phyloP scores from a whole-genome alignment of 2,797 vertebrate genomes.

The Danio aesculapii region DNA sequence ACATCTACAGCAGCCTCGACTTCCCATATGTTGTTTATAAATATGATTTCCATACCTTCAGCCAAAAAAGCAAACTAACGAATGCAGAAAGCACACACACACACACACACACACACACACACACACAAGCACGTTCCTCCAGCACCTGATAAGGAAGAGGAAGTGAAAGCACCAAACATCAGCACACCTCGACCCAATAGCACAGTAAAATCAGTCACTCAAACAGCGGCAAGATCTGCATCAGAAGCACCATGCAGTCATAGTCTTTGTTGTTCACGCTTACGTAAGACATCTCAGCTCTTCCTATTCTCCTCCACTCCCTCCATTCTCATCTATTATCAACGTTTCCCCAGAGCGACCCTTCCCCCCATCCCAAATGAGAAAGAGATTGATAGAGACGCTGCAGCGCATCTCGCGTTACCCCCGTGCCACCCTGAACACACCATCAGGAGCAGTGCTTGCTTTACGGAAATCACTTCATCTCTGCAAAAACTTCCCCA shows the following conservation, averaged over 20 bases:
- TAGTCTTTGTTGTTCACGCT: slow-evolving; percentile 73
- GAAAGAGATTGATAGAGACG: slow-evolving; percentile 27
- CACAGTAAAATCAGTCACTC: not conserved
- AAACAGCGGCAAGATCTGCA: slow-evolving; percentile 46
- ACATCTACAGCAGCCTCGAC: not conserved
- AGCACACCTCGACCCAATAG: slow-evolving; percentile 49
- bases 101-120: too few species aligned
- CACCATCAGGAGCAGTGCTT: slow-evolving; percentile 63
- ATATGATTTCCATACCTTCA: not conserved
- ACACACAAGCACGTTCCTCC: not conserved
- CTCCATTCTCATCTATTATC: slow-evolving; percentile 47
- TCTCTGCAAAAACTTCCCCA: slow-evolving; percentile 47
- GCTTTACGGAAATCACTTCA: slow-evolving; percentile 68
- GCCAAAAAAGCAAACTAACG: not conserved
- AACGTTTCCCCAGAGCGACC: slow-evolving; percentile 62
- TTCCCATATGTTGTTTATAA: not conserved
- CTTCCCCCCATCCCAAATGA: slow-evolving; percentile 41
- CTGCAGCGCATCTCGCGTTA: slow-evolving; percentile 69
- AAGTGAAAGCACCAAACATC: slow-evolving; percentile 30
- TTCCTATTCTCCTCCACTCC: slow-evolving; percentile 61
- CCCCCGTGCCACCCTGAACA: slow-evolving; percentile 76
- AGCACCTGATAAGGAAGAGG: not conserved
- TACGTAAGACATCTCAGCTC: slow-evolving; percentile 73
- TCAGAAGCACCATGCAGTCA: slow-evolving; percentile 62
- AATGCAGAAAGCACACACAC: not conserved